Base-by-base conservation (phyloP, 2,113 vertebrate genomes). In the Corynorhinus townsendii region DNA sequence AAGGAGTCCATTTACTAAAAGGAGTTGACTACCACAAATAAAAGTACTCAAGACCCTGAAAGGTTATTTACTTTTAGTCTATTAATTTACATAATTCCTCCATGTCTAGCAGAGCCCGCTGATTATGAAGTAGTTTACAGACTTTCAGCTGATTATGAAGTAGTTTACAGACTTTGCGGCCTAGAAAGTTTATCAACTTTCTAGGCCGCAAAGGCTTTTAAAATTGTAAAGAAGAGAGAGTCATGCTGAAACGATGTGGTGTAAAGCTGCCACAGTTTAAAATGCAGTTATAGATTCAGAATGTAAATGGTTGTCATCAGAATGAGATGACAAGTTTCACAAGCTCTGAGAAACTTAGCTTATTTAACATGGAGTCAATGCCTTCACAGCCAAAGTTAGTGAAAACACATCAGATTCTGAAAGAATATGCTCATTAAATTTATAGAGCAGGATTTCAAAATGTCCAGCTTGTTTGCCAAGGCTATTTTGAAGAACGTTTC, bases 211-310 rank as follows among this genome's bases (percentile, higher is more conserved):
- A 96, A 87, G 26, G 56, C 11, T 80, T 96, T 71, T 88, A 68
- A 92, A 96, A 95, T 96, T 92, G 92, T 83, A 93, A 88, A 35
- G 81, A 93, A 94, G 84, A 93, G 35, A 89, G 10, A 72, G 20
- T 91, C 80, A 49, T 69, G 24, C 77, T 28, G 8, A 52, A 95
- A 93, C 28, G 17, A 30, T 93, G 52, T 47, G 33, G n/a, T 83
- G 11, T 93, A 90, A 95, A 91, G 43, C 90, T 94, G 86, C 85
- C 80, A 91, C 33, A 68, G 38, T 75, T 75, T 90, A 73, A 97
- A 97, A 94, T 95, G 87, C 0, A 96, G 86, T 80, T 92, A 96
- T 43, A 93, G 81, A 94, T 80, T 94, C 14, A 71, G 85, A 68
- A 92, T 75, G 85, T 86, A 96, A 95, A 95, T 88, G 77, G 30